Evolutionary conservation across 1,140 invertebrate species (phyloP).

Genomic region (Phortica variegata): DNA sequence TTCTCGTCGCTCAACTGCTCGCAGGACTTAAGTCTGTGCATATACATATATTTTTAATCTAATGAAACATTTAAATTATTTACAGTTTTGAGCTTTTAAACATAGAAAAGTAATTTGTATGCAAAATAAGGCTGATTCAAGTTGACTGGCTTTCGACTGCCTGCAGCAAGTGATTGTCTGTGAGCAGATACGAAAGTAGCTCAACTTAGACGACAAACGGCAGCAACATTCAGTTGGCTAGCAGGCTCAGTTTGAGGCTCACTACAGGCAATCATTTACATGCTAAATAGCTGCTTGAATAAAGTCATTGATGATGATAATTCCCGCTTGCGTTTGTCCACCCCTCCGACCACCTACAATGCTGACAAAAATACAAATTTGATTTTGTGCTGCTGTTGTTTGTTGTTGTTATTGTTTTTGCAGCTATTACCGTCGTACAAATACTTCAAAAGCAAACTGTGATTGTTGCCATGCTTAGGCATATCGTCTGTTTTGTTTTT

Average conservation of each 20-base stretch:
- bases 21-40: no score
- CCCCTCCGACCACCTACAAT: no score
- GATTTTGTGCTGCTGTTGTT: conserved; percentile 25
- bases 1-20: no score
- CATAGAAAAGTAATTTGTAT: conserved; percentile 55
- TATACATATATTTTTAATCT: conserved; percentile 47
- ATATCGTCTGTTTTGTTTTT: no score
- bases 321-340: not conserved
- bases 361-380: conserved; percentile 24
- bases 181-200: not conserved
- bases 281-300: conserved; percentile 43
- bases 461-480: no score
- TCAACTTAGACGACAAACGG: no score
- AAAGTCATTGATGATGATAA: conserved; percentile 28
- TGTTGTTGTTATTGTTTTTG: not conserved
- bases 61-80: conserved; percentile 56
- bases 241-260: no score
- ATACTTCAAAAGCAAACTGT: no score
- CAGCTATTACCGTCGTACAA: no score
- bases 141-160: conserved; percentile 3
- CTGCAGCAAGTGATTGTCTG: conserved; percentile 2
- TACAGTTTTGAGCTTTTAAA: conserved; percentile 14
- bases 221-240: no score
- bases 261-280: conserved; percentile 47
- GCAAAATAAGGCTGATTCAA: conserved; percentile 33